Evolutionary conservation across 1,140 invertebrate species (phyloP).

Genomic region (Heterodera schachtii): DNA sequence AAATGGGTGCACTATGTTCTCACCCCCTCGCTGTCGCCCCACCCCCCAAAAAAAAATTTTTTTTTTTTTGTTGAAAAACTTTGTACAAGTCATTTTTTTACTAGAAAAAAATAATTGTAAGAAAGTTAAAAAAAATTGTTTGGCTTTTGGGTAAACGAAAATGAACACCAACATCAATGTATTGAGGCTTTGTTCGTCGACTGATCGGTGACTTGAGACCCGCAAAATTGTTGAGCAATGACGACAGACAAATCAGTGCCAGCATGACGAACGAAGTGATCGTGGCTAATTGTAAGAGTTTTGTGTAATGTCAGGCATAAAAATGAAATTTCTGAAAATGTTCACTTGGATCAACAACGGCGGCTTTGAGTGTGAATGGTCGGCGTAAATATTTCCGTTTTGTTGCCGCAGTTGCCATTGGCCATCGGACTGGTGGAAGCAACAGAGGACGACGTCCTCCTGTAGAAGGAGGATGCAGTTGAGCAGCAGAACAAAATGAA

Average conservation of each 20-base stretch:
- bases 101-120: too few species aligned
- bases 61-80: too few species aligned
- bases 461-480: background rate
- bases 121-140: too few species aligned
- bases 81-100: too few species aligned
- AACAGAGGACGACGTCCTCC: background rate
- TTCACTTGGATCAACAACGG: background rate
- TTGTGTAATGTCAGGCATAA: too few species aligned
- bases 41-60: too few species aligned
- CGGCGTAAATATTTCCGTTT: background rate
- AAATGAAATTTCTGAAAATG: too few species aligned
- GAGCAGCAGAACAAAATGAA: background rate
- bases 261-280: background rate
- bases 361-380: background rate
- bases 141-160: too few species aligned
- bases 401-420: background rate
- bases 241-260: background rate
- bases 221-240: background rate
- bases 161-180: background rate
- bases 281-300: too few species aligned
- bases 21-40: too few species aligned
- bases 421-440: background rate
- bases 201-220: background rate
- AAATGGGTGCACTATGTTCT: too few species aligned
- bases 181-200: background rate